Percentiles rank a stretch among this genome's conserved stretches.
Evolutionary conservation across 2,797 vertebrate species (phyloP).

Genomic region (Denticeps clupeoides): DNA sequence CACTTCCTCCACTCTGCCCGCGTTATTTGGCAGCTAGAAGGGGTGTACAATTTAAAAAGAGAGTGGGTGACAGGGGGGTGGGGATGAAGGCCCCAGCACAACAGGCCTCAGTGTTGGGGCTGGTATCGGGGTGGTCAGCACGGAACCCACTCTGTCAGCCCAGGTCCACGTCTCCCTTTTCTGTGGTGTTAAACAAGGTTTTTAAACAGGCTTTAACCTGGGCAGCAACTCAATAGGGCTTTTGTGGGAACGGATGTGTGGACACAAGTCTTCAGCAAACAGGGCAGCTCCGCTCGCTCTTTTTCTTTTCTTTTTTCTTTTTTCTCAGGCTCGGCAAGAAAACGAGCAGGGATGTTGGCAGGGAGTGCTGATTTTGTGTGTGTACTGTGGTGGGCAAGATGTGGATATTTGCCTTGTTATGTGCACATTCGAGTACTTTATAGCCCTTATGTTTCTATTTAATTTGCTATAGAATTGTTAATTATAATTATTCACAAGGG

Average conservation of each 20-base stretch:
- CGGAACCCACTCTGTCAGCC: constrained; percentile 36
- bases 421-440: not conserved
- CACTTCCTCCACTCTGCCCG: constrained; percentile 28
- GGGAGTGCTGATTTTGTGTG: constrained; percentile 14
- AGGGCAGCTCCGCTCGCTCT: constrained; percentile 49
- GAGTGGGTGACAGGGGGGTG: constrained; percentile 9
- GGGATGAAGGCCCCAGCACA: constrained; percentile 41
- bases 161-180: constrained; percentile 54
- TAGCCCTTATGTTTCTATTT: not conserved
- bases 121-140: constrained; percentile 33
- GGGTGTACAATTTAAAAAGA: constrained; percentile 7
- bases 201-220: constrained; percentile 66
- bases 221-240: constrained; percentile 58
- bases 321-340: constrained; percentile 51
- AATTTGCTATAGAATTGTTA: not conserved
- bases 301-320: constrained; percentile 35
- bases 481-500: not conserved
- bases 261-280: constrained; percentile 61
- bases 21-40: constrained; percentile 30
- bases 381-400: constrained; percentile 2
- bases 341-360: constrained; percentile 23
- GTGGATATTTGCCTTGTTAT: constrained; percentile 2
- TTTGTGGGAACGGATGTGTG: constrained; percentile 68
- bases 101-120: constrained; percentile 23
- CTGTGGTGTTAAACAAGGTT: constrained; percentile 59